Percentiles rank a stretch among this genome's conserved stretches.
These are phyloP conservation scores for Hyperopisus bebe DNA, from an alignment of 2,113 vertebrate genomes.

Conservation along the genomic window DNA sequence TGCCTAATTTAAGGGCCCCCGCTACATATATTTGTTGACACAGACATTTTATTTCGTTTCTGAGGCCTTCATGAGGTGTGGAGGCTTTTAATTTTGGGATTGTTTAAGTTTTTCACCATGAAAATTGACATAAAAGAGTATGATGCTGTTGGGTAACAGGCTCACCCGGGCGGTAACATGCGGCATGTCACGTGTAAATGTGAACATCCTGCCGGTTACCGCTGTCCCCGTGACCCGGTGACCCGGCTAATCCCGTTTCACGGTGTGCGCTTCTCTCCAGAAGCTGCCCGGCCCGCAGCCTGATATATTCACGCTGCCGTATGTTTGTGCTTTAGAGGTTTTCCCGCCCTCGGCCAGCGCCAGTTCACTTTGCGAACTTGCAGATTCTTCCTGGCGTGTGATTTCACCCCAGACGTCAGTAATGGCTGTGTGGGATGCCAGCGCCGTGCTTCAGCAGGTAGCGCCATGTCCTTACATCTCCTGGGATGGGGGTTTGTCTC, in stretches of 20 bases:
- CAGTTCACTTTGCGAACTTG: background rate
- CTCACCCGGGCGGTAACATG: background rate
- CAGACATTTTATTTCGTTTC: constrained; percentile 16
- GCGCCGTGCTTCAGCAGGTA: background rate
- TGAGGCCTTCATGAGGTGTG: background rate
- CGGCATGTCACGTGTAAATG: background rate
- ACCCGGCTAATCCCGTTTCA: constrained; percentile 12
- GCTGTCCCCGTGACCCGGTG: background rate
- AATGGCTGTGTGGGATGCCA: background rate
- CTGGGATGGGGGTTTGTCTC: background rate
- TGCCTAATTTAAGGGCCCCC: constrained; percentile 55
- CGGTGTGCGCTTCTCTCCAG: background rate
- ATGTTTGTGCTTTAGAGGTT: background rate
- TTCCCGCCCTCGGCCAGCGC: background rate
- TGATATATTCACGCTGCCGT: background rate
- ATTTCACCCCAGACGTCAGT: background rate
- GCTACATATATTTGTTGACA: constrained; percentile 31
- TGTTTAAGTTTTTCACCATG: background rate
- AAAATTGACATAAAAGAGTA: background rate
- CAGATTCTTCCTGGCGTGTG: background rate
- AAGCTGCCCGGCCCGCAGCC: background rate
- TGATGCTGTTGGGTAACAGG: background rate
- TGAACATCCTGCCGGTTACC: background rate
- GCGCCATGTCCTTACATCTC: background rate
- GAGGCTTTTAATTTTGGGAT: background rate